Evolutionary conservation across 1,140 invertebrate species (phyloP).

Genomic region (Sesamia nonagrioides): DNA sequence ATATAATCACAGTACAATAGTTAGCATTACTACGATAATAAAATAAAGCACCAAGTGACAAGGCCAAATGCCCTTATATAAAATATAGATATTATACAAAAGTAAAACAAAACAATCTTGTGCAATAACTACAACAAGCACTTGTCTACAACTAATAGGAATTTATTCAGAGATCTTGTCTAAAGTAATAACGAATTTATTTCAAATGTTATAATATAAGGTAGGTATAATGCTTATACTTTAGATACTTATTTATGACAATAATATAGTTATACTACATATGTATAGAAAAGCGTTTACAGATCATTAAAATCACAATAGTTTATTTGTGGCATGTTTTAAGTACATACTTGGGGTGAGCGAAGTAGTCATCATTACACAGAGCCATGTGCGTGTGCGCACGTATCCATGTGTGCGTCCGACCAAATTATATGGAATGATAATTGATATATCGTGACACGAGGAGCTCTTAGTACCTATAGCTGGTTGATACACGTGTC

Average conservation of each 20-base stretch:
- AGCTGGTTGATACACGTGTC: too few species aligned
- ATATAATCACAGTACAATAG: constrained; percentile 28
- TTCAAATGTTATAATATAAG: neutral
- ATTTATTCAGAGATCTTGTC: constrained; percentile 10
- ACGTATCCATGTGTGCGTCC: too few species aligned
- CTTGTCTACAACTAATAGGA: constrained; percentile 23
- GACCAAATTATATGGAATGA: neutral
- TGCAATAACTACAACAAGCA: constrained; percentile 22
- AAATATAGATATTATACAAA: constrained; percentile 14
- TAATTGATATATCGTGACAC: neutral
- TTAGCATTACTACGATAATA: constrained; percentile 22
- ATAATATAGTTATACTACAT: constrained; percentile 11
- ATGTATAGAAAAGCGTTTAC: constrained; percentile 29
- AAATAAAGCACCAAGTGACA: constrained; percentile 46
- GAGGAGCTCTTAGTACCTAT: too few species aligned
- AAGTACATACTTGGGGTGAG: constrained; percentile 20
- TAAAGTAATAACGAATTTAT: neutral
- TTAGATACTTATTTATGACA: neutral
- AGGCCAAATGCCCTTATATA: constrained; percentile 15
- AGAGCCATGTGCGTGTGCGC: constrained; percentile 58
- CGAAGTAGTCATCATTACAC: constrained; percentile 49
- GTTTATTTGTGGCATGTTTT: constrained; percentile 4
- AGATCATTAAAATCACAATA: constrained; percentile 46
- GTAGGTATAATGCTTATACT: neutral
- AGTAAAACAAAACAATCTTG: constrained; percentile 38